These are phyloP conservation scores for Erethizon dorsatum DNA, from an alignment of 2,797 vertebrate species.

Conservation along the genomic window DNA sequence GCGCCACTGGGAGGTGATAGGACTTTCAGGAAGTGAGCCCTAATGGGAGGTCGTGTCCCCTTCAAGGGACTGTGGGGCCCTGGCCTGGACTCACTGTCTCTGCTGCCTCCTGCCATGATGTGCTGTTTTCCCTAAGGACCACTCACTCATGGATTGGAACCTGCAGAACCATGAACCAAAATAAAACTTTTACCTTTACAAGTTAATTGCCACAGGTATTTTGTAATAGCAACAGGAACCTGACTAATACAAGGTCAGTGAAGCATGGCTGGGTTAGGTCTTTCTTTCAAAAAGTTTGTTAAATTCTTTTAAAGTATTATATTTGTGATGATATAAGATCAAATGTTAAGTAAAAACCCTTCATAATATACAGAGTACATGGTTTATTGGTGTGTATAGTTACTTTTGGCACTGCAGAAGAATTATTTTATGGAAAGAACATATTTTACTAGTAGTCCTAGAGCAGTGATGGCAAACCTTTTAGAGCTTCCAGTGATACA, in stretches of 20 bases:
- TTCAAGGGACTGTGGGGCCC: neutral
- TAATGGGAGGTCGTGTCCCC: neutral
- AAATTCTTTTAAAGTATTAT: conserved; percentile 55
- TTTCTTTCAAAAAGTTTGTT: neutral
- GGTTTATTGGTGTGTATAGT: conserved; percentile 29
- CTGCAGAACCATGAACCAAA: neutral
- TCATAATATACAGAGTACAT: neutral
- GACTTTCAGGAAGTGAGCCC: neutral
- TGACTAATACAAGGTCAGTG: neutral
- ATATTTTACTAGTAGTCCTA: conserved; percentile 31
- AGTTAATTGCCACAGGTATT: neutral
- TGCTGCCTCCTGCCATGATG: neutral
- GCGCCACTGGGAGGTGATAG: neutral
- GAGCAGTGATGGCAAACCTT: neutral
- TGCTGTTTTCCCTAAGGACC: neutral
- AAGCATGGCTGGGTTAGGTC: neutral
- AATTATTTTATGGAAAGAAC: conserved; percentile 60
- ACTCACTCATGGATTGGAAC: neutral
- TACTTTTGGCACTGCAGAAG: neutral
- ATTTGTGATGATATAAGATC: conserved; percentile 10
- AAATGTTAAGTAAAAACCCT: conserved; percentile 17
- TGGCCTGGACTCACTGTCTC: no score
- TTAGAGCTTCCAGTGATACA: neutral
- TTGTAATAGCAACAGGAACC: neutral
- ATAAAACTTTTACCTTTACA: neutral